Evolutionary conservation across 2,888 invertebrate genomes (phyloP), one percentile per base, ranked within the genome.

Genomic region (Drosophila nigricruria): DNA sequence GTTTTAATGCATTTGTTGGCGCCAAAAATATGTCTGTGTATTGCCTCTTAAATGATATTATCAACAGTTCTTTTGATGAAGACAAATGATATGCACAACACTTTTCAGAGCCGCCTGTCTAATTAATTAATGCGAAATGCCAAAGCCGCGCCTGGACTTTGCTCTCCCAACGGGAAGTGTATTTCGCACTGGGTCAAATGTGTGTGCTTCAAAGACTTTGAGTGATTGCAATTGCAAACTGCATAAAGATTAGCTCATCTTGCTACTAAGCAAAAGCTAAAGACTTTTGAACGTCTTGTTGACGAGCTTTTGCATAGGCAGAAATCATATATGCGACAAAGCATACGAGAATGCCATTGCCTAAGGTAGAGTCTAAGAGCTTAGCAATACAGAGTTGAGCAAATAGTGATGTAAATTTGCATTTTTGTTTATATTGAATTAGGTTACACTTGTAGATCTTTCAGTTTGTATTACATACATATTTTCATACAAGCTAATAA

Each of bases 1-100:
- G 53, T 76, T 76, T 82, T 81, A 79, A 85, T 88, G 88, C 82
- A 88, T 85, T 84, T 78, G 80, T 45, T 84, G 84, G 84, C 84
- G 84, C 84, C 84, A 73, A 87, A 83, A 81, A 66, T 71, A 38
- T 40, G 20, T 27, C 36, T 36, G 30, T 27, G 45, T n/a, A 47
- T 27, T 30, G 27, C 58, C 36, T 6, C 18, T 49, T 47, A 63
- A 67, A 53, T 75, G 84, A 84, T 79, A 81, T 79, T 84, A 83
- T 83, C 83, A 87, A 76, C 80, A 70, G 56, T 50, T 79, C 82
- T 65, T 65, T 27, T 87, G 83, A 83, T 83, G 81, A 83, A 83
- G 83, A 84, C 76, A 84, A 88, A 84, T 88, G 84, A 85, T 80
- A 76, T 82, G 69, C 70, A 60, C 52, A 71, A 65, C 79, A 66